phyloP scores from a whole-genome alignment of 2,888 invertebrate genomes.

The Trypoxylon attenuatum region DNA sequence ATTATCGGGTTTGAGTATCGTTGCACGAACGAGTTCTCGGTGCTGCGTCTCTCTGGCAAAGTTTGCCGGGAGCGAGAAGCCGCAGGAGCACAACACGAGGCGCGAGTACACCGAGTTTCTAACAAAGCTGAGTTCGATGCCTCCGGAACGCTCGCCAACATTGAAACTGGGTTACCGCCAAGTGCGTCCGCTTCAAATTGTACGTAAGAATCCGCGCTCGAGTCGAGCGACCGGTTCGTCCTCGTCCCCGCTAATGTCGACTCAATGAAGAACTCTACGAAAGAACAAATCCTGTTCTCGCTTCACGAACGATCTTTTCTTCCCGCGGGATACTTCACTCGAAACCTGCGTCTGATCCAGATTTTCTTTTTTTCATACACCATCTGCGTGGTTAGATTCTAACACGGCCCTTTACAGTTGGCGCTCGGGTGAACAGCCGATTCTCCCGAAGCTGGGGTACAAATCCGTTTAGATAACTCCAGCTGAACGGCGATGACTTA shows the following conservation, averaged over 20 bases:
- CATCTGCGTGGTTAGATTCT: slow-evolving; percentile 45
- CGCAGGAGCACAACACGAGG: slow-evolving; percentile 1
- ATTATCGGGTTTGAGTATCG: slow-evolving; percentile 3
- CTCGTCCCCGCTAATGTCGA: too few species aligned
- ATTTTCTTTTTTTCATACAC: too few species aligned
- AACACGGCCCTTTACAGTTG: slow-evolving; percentile 21
- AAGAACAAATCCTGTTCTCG: too few species aligned
- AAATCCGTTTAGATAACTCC: slow-evolving; percentile 42
- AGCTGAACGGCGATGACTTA: slow-evolving; percentile 29
- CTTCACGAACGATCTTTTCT: too few species aligned
- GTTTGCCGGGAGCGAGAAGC: slow-evolving; percentile 8
- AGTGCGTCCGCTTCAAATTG: slow-evolving; percentile 27
- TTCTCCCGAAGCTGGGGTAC: slow-evolving; percentile 27
- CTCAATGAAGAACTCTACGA: too few species aligned
- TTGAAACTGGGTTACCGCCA: slow-evolving; percentile 49
- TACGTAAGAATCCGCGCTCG: slow-evolving; percentile 38
- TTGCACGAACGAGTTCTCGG: background rate
- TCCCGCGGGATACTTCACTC: too few species aligned
- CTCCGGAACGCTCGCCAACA: slow-evolving; percentile 21
- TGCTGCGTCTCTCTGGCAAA: slow-evolving; percentile 8
- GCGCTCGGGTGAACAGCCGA: slow-evolving; percentile 26
- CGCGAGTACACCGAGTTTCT: slow-evolving; percentile 17
- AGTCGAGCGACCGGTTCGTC: slow-evolving; percentile 7
- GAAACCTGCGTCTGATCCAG: too few species aligned
- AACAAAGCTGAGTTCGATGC: slow-evolving; percentile 30